These are phyloP conservation scores for Cephus runcator DNA, from an alignment of 2,888 invertebrate species.

Conservation along the genomic window DNA sequence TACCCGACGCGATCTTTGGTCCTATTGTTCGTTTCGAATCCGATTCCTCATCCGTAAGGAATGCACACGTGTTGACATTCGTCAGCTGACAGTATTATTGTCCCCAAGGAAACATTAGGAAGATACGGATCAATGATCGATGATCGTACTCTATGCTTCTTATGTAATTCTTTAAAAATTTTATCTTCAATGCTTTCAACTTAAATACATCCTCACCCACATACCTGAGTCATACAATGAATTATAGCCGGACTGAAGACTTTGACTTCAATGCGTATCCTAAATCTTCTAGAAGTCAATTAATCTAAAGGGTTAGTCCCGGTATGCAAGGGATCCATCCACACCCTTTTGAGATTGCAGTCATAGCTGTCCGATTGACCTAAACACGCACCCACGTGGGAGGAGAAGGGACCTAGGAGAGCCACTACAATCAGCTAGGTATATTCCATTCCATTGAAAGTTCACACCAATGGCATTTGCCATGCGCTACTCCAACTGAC, in stretches of 20 bases:
- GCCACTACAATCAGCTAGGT: neutral
- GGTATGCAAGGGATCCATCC: slow-evolving; percentile 44
- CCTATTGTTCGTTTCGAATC: neutral
- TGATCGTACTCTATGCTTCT: neutral
- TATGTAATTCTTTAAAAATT: neutral
- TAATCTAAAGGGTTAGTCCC: slow-evolving; percentile 24
- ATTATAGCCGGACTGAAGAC: neutral
- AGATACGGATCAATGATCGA: neutral
- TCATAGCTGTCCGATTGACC: slow-evolving; percentile 40
- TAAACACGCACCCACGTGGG: slow-evolving; percentile 42
- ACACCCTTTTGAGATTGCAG: slow-evolving; percentile 42
- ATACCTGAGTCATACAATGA: neutral
- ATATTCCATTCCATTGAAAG: slow-evolving; percentile 49
- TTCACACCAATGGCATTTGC: slow-evolving; percentile 59
- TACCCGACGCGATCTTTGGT: neutral
- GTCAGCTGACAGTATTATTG: neutral
- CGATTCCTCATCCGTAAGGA: neutral
- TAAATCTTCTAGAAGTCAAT: neutral
- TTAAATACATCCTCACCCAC: too few species aligned
- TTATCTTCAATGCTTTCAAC: neutral
- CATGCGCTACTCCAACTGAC: slow-evolving; percentile 31
- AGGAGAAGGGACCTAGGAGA: slow-evolving; percentile 9
- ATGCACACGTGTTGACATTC: neutral
- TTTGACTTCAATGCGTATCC: neutral
- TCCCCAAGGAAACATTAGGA: neutral